These are phyloP conservation scores for Drosophila seguyi DNA, from an alignment of 1,140 invertebrate genomes.

Conservation along the genomic window DNA sequence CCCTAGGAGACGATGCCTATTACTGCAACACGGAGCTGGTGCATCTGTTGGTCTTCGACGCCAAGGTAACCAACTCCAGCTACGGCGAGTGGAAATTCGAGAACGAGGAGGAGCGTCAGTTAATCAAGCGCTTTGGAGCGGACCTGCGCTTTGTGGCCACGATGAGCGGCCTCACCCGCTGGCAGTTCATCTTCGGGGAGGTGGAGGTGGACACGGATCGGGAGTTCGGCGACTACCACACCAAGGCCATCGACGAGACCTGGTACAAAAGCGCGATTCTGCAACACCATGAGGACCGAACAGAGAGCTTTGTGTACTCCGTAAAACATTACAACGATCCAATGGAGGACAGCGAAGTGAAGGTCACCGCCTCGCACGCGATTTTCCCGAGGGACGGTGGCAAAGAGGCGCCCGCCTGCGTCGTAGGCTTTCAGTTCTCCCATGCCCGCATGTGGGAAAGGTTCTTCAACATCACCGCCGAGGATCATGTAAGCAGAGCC, in stretches of 20 bases:
- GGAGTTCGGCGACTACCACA: constrained; percentile 92
- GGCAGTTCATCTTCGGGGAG: constrained; percentile 90
- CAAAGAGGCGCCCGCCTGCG: constrained; percentile 92
- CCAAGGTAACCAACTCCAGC: constrained; percentile 90
- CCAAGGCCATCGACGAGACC: constrained; percentile 93
- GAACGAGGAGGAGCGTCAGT: constrained; percentile 85
- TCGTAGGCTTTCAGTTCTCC: constrained; percentile 94
- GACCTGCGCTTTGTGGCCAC: constrained; percentile 93
- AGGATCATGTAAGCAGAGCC: constrained; percentile 66
- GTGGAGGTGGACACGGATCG: constrained; percentile 86
- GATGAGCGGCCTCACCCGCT: constrained; percentile 94
- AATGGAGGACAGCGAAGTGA: constrained; percentile 86
- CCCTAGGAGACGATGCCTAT: constrained; percentile 89
- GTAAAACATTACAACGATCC: constrained; percentile 90
- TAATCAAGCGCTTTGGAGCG: constrained; percentile 89
- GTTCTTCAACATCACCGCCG: constrained; percentile 90
- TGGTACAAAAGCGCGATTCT: constrained; percentile 97
- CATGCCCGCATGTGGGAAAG: constrained; percentile 88
- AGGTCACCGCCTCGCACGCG: constrained; percentile 93
- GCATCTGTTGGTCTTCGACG: constrained; percentile 94
- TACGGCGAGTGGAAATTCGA: constrained; percentile 88
- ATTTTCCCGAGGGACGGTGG: constrained; percentile 93
- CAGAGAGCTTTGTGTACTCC: constrained; percentile 91
- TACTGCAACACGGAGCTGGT: constrained; percentile 95
- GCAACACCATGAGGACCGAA: constrained; percentile 90